A percentile compares a stretch with the other conserved stretches of the same genome.
Evolutionary conservation across 1,140 invertebrate species (phyloP).

Genomic region (Drosophila nigrodunni): DNA sequence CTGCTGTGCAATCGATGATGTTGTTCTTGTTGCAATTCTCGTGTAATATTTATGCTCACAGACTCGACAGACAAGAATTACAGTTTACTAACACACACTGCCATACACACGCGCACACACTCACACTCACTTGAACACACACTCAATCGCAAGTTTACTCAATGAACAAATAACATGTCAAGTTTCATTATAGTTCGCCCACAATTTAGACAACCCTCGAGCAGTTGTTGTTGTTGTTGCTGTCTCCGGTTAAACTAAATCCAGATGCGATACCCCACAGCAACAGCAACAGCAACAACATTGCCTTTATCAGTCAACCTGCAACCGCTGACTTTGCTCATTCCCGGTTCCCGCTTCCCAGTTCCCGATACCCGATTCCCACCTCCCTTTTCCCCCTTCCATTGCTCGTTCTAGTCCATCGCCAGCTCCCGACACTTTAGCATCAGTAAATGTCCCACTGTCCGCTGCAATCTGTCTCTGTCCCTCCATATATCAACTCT

Average conservation of each 20-base stretch:
- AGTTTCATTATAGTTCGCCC: constrained; percentile 75
- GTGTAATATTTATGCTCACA: constrained; percentile 51
- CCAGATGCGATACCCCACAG: constrained; percentile 27
- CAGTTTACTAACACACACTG: constrained; percentile 17
- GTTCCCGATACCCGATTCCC: no score
- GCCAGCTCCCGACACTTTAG: constrained; percentile 29
- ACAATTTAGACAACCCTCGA: constrained; percentile 59
- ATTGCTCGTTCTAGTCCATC: constrained; percentile 17
- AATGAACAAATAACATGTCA: constrained; percentile 84
- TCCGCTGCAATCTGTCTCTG: constrained; percentile 46
- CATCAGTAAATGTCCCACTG: constrained; percentile 41
- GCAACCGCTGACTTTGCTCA: constrained; percentile 30
- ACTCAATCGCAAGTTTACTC: constrained; percentile 58
- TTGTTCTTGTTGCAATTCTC: constrained; percentile 8
- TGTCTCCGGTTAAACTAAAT: constrained; percentile 56
- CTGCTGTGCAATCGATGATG: constrained; percentile 14
- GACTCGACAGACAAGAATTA: constrained; percentile 15
- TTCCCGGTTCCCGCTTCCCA: neutral
- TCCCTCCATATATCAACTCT: constrained; percentile 15
- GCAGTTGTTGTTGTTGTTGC: constrained; percentile 32
- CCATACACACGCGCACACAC: neutral
- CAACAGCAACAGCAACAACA: constrained; percentile 39
- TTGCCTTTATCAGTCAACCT: constrained; percentile 77
- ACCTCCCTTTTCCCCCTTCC: constrained; percentile 22
- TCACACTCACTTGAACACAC: constrained; percentile 20